phyloP scores from a whole-genome alignment of 92 coral and sea anemone species.

The Porites rus region DNA sequence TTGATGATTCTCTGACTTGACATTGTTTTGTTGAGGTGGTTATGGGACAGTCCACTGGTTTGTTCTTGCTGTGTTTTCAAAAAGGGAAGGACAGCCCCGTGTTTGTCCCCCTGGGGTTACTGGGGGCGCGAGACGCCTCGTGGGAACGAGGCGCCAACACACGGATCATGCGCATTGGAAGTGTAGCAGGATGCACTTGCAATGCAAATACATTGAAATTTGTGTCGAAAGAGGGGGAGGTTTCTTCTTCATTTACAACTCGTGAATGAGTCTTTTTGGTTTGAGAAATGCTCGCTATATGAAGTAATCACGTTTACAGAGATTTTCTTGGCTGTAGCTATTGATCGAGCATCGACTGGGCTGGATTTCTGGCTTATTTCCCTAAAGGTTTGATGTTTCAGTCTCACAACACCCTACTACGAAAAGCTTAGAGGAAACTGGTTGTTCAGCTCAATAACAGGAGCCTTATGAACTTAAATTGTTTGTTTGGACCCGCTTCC shows the following conservation, averaged over 20 bases:
- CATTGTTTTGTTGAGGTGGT: no score
- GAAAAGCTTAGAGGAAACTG: constrained; percentile 25
- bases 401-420: constrained; percentile 41
- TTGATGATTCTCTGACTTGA: no score
- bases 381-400: constrained; percentile 18
- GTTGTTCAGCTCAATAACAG: constrained; percentile 23
- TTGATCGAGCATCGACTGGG: not conserved
- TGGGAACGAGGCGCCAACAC: constrained; percentile 26
- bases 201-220: constrained; percentile 45
- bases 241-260: constrained; percentile 41
- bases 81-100: no score
- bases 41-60: no score
- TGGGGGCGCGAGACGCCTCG: not conserved
- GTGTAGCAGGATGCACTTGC: constrained; percentile 28
- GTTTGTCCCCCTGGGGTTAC: not conserved
- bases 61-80: no score
- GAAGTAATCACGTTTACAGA: not conserved
- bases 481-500: constrained; percentile 29
- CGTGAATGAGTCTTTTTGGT: constrained; percentile 6
- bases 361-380: constrained; percentile 14
- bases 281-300: constrained; percentile 14
- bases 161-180: constrained; percentile 25
- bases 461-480: constrained; percentile 39
- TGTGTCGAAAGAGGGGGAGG: constrained; percentile 44
- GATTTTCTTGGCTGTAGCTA: not conserved